These are phyloP conservation scores for Drosophila nigromelanica DNA, from an alignment of 1,140 invertebrate genomes.

Conservation along the genomic window DNA sequence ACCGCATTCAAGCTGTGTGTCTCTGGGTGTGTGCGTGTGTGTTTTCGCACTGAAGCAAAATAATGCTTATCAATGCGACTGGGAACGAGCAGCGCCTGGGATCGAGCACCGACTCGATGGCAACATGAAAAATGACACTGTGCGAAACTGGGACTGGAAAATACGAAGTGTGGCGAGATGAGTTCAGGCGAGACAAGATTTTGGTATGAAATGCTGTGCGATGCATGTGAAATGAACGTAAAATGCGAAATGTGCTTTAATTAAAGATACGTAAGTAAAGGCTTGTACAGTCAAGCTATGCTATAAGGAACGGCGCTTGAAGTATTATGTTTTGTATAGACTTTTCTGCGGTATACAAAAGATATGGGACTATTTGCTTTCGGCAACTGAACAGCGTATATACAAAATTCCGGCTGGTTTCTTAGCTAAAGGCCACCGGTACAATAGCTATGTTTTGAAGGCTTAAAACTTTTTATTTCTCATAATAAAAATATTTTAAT, in stretches of 20 bases:
- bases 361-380: too few species aligned
- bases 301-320: neutral
- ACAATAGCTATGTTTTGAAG: too few species aligned
- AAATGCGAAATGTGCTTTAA: conserved; percentile 66
- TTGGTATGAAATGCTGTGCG: conserved; percentile 13
- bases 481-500: too few species aligned
- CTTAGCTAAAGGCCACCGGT: too few species aligned
- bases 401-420: too few species aligned
- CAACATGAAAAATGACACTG: conserved; percentile 67
- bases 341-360: too few species aligned
- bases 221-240: conserved; percentile 66
- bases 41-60: conserved; percentile 68
- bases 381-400: too few species aligned
- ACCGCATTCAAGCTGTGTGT: conserved; percentile 17
- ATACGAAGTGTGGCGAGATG: conserved; percentile 17
- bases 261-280: conserved; percentile 41
- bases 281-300: neutral
- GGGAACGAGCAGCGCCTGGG: conserved; percentile 49
- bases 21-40: conserved; percentile 10
- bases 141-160: conserved; percentile 55
- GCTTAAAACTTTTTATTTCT: too few species aligned
- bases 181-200: neutral
- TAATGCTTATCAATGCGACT: conserved; percentile 76
- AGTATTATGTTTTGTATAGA: too few species aligned
- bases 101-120: conserved; percentile 46